Evolutionary conservation across 2,888 invertebrate genomes (phyloP), one percentile per base, ranked within the genome.

Genomic region (Aleiodes leptofemur): DNA sequence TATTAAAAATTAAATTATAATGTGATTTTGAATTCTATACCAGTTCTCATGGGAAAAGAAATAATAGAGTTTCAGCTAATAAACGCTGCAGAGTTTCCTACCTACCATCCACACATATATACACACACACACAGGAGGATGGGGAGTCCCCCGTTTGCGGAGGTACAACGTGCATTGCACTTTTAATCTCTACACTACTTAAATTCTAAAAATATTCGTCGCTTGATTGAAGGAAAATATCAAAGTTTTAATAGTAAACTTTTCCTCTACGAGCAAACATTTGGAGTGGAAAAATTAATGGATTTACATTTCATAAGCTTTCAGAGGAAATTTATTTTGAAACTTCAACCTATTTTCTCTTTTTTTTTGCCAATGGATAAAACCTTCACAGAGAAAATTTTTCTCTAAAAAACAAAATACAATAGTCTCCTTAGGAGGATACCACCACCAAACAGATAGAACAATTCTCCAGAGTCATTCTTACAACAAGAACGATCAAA

Each of bases 21-120:
- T 11, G 16, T 48, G 48, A 64, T 64, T 23, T 48, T 43, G 48
- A 64, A 64, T 64, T 64, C 64, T 11, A 16, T 64, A 0, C 14
- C 14, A 64, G 64, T 43, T 23, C 43, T 43, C 43, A 9, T 3
- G 9, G 48, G 48, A 6, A 11, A n/a, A 11, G 43, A 48, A 16
- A 43, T 64, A 48, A 48, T 64, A 48, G 64, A 64, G 64, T 48
- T 48, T 64, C 23, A 9, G 64, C 43, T 64, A 64, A 64, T 64
- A 64, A 64, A 64, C 29, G 57, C 57, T 57, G 14, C 38, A 38
- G 61, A 23, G 64, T 48, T n/a, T 43, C 2, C 11, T 16, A 4
- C 23, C 23, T 23, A 23, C 23, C 23, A 23, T 2, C 2, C 23
- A 23, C 23, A 23, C 23, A 23, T 2, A 23, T 2, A 23, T 2